phyloP scores from a whole-genome alignment of 2,797 vertebrate genomes.

The Tragopan temminckii region DNA sequence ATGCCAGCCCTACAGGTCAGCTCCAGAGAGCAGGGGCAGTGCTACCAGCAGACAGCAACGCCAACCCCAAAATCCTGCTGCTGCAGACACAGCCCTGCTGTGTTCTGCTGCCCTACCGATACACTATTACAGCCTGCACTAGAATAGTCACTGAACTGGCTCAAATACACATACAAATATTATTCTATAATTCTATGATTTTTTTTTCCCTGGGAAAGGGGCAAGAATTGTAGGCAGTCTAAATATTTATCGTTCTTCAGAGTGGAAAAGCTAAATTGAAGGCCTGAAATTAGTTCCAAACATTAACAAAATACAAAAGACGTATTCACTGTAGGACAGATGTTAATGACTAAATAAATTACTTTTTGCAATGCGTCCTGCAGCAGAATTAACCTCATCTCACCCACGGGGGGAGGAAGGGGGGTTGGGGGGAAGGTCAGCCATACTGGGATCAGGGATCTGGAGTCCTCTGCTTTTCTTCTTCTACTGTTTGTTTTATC shows the following conservation, averaged over 20 bases:
- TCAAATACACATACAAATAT: background rate
- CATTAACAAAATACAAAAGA: background rate
- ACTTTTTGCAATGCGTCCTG: background rate
- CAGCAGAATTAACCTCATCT: background rate
- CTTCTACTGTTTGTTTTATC: background rate
- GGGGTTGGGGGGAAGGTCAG: background rate
- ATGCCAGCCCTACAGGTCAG: background rate
- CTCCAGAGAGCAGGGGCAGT: background rate
- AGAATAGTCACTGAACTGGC: background rate
- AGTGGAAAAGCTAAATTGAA: background rate
- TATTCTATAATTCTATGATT: background rate
- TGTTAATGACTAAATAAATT: background rate
- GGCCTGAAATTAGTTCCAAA: background rate
- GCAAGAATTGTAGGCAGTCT: background rate
- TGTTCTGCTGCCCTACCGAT: background rate
- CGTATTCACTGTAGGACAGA: background rate
- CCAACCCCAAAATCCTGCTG: background rate
- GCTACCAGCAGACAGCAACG: accelerated
- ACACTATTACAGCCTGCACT: accelerated
- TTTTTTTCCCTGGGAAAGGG: background rate
- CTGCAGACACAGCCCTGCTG: background rate
- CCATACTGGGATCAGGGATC: background rate
- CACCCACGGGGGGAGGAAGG: background rate
- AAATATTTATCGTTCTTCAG: background rate
- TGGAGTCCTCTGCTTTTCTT: background rate